Evolutionary conservation across 2,797 vertebrate species (phyloP).

Genomic region (Anabas testudineus): DNA sequence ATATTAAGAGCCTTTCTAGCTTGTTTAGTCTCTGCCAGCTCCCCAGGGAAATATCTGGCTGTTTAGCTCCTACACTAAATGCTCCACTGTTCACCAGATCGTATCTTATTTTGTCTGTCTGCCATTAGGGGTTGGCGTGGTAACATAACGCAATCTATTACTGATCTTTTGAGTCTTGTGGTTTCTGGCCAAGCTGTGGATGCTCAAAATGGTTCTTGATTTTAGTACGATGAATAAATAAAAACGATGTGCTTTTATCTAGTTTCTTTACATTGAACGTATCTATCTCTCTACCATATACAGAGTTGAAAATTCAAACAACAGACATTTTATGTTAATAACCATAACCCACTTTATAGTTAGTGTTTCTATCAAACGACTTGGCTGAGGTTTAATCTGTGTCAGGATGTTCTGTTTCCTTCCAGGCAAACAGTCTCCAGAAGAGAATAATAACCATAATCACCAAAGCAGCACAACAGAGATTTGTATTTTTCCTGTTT

Average conservation of each 20-base stretch:
- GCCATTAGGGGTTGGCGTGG: not conserved
- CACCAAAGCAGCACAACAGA: slow-evolving; percentile 23
- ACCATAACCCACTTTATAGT: slow-evolving; percentile 6
- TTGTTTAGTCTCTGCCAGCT: not conserved
- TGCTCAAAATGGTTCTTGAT: slow-evolving; percentile 5
- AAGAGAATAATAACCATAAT: slow-evolving; percentile 41
- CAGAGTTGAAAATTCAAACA: too few species aligned
- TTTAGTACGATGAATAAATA: not conserved
- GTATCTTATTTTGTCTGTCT: not conserved
- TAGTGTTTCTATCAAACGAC: slow-evolving; percentile 3
- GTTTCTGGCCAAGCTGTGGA: slow-evolving; percentile 22
- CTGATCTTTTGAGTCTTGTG: slow-evolving; percentile 23
- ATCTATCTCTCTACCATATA: too few species aligned
- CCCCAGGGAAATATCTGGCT: slow-evolving; percentile 4
- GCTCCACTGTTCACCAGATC: not conserved
- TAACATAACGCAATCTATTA: slow-evolving; percentile 22
- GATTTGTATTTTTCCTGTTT: not conserved
- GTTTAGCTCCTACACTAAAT: not conserved
- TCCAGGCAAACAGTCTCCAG: slow-evolving; percentile 30
- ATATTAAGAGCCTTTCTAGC: not conserved
- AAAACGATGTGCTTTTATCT: slow-evolving; percentile 5
- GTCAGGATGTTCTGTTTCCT: slow-evolving; percentile 56
- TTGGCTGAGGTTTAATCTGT: slow-evolving; percentile 49
- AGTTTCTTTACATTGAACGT: not conserved
- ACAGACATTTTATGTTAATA: slow-evolving; percentile 8